Conservation (phyloP, 2,797 vertebrate genomes). For the Glossophaga mutica region DNA sequence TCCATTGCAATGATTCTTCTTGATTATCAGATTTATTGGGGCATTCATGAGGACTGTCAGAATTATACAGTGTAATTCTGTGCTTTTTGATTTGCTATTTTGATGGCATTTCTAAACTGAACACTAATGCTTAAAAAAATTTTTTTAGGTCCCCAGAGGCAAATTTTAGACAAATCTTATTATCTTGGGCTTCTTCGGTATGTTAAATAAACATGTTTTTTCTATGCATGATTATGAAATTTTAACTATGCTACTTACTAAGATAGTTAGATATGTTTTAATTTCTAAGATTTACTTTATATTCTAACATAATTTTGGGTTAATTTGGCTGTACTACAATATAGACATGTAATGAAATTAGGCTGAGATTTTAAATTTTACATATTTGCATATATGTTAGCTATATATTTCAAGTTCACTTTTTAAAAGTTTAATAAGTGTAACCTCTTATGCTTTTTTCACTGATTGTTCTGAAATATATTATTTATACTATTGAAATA, state of each 20-base stretch:
- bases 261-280: background rate
- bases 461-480: background rate
- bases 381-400: background rate
- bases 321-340: constrained; percentile 18
- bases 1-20: background rate
- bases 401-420: constrained; percentile 28
- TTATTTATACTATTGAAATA: background rate
- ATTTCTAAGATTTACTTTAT: constrained; percentile 38
- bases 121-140: constrained; percentile 32
- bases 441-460: constrained; percentile 30
- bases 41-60: background rate
- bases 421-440: background rate
- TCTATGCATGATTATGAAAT: background rate
- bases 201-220: constrained; percentile 40
- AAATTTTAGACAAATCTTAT: constrained; percentile 98
- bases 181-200: constrained; percentile 96
- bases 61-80: background rate
- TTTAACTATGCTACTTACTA: constrained; percentile 25
- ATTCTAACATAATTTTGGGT: constrained; percentile 4
- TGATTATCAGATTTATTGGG: background rate
- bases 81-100: constrained; percentile 54
- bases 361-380: background rate
- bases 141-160: constrained; percentile 93
- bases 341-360: constrained; percentile 7
- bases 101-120: constrained; percentile 31